A percentile compares a stretch with the other conserved stretches of the same genome.
Conservation (phyloP, 2,113 vertebrate species). For the Motacilla tschutschensis region DNA sequence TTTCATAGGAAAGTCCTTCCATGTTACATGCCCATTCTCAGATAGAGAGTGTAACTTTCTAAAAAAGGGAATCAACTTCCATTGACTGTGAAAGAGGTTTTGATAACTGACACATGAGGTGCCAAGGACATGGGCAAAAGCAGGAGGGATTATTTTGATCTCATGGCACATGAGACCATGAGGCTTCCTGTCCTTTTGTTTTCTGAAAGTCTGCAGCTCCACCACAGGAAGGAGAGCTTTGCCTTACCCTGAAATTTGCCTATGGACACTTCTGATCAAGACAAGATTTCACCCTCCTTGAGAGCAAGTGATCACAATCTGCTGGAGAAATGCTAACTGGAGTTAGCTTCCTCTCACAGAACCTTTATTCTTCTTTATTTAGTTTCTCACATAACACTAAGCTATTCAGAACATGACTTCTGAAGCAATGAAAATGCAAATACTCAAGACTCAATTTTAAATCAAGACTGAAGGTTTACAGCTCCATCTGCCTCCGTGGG, state of each 20-base stretch:
- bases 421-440: background rate
- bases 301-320: background rate
- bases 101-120: background rate
- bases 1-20: background rate
- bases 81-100: background rate
- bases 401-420: background rate
- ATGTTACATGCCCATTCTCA: background rate
- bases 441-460: background rate
- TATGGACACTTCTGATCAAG: background rate
- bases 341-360: background rate
- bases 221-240: background rate
- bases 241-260: background rate
- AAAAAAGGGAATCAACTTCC: background rate
- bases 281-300: background rate
- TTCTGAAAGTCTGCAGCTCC: background rate
- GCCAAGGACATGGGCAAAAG: background rate
- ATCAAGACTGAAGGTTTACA: background rate
- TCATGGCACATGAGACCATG: background rate
- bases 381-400: background rate
- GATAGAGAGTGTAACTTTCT: background rate
- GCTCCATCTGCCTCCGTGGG: background rate
- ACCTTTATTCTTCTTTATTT: background rate
- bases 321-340: background rate
- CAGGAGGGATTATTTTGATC: background rate
- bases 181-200: background rate